phyloP scores from a whole-genome alignment of 2,888 invertebrate genomes.

The Aquatica leii region DNA sequence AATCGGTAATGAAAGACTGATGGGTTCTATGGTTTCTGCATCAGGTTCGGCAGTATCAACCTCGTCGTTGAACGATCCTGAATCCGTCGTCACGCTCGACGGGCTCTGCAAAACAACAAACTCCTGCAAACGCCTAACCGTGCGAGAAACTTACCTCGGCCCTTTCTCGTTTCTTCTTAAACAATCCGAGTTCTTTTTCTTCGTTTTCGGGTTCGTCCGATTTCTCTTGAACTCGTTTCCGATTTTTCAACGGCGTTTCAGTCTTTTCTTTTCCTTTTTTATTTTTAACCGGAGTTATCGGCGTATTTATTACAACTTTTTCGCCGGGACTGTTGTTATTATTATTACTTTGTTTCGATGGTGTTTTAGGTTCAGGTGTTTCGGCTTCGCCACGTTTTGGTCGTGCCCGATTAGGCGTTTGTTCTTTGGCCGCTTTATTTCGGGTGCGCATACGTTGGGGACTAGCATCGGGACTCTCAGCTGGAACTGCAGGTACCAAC shows the following conservation, averaged over 20 bases:
- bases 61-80: constrained; percentile 81
- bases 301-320: constrained; percentile 38
- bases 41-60: constrained; percentile 60
- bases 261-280: constrained; percentile 59
- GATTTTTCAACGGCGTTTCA: constrained; percentile 65
- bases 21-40: constrained; percentile 59
- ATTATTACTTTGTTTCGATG: constrained; percentile 58
- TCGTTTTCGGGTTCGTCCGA: constrained; percentile 58
- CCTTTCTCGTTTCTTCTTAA: constrained; percentile 63
- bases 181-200: constrained; percentile 61
- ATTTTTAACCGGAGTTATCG: constrained; percentile 59
- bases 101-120: constrained; percentile 74
- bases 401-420: constrained; percentile 63
- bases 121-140: too few species aligned
- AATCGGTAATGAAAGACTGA: constrained; percentile 46
- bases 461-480: constrained; percentile 78
- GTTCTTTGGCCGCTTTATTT: constrained; percentile 82
- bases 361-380: constrained; percentile 62
- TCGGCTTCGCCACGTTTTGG: constrained; percentile 65
- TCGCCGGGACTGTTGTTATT: constrained; percentile 45
- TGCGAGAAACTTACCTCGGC: constrained; percentile 51
- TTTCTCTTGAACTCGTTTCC: constrained; percentile 63
- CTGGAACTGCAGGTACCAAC: constrained; percentile 46
- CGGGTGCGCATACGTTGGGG: constrained; percentile 90
- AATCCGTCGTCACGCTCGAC: constrained; percentile 84